Evolutionary conservation across 2,888 invertebrate genomes (phyloP), one percentile per base, ranked within the genome.

Genomic region (Pocota personata): DNA sequence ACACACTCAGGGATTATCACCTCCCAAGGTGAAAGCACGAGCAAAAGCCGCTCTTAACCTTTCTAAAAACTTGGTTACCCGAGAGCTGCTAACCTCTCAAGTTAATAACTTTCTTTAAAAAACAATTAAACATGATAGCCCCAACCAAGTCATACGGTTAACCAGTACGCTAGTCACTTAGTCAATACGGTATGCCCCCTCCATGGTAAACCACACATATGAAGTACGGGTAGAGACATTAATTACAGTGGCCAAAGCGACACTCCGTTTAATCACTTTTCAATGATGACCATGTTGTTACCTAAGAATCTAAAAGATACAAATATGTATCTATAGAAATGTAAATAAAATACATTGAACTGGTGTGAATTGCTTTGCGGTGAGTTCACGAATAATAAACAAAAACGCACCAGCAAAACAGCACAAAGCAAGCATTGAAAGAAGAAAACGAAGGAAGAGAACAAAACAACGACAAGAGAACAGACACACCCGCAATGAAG

Each of bases 21-120:
- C 16, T 5, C 10, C 2, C 40, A 30, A 66, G n/a, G 77, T 58
- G 77, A 77, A 77, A 77, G 77, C 60, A 67, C 50, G 27, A 35
- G 16, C 24, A 71, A 52, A 60, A 77, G 35, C 10, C 50, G 27
- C 16, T 27, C 35, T 78, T 72, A 57, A 64, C 79, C 72, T 72
- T 58, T 79, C 64, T 77, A 77, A 72, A 55, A 55, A 55, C 19
- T 21, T 14, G 12, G 43, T 37, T 55, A 66, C 57, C 46, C 57
- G 21, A 48, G 16, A 66, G 24, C 48, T 46, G 30, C 71, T 64
- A 48, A 37, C 57, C n/a, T 72, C 12, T 43, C 66, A 32, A 71
- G 40, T 50, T 57, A 32, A 46, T 30, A 48, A 52, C 19, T 57
- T 50, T 71, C 40, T 27, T 27, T 6, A 8, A 21, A 35, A 40